phyloP scores from a whole-genome alignment of 37 sponge, comb jelly and placozoan genomes.

The Axinella damicornis region DNA sequence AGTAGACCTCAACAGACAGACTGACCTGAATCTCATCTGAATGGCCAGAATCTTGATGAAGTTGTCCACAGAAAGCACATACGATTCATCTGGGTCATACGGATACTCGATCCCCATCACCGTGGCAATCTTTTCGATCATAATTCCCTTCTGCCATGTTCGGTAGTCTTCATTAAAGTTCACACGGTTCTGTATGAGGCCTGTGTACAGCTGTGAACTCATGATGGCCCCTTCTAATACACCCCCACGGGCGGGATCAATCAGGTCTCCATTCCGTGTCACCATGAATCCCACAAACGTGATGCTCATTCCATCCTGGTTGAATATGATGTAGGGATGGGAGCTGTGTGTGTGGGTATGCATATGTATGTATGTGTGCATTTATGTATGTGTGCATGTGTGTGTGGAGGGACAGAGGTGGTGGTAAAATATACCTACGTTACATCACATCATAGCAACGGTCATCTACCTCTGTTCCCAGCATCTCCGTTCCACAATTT shows the following conservation, averaged over 20 bases:
- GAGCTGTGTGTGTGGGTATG: slow-evolving; percentile 22
- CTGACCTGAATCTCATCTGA: slow-evolving; percentile 90
- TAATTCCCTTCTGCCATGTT: slow-evolving; percentile 28
- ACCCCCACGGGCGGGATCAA: slow-evolving; percentile 23
- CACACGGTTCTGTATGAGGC: slow-evolving; percentile 33
- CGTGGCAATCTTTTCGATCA: slow-evolving; percentile 60
- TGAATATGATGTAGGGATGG: slow-evolving; percentile 98
- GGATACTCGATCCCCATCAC: slow-evolving; percentile 65
- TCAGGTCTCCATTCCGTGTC: slow-evolving; percentile 43
- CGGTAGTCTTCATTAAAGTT: slow-evolving; percentile 55
- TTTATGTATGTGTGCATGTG: too few species aligned
- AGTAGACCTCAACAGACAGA: background rate
- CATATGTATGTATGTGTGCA: background rate
- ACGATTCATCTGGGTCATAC: slow-evolving; percentile 81
- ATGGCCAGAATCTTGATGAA: slow-evolving; percentile 91
- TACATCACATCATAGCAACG: too few species aligned
- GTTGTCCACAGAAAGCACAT: slow-evolving; percentile 90
- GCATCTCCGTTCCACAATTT: slow-evolving; percentile 48
- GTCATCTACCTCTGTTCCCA: slow-evolving; percentile 81
- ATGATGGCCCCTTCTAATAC: slow-evolving; percentile 39
- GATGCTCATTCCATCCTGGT: slow-evolving; percentile 74
- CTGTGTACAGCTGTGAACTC: slow-evolving; percentile 32
- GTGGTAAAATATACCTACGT: background rate
- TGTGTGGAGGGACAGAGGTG: background rate
- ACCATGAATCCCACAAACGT: slow-evolving; percentile 92